Percentiles rank a stretch among this genome's conserved stretches.
These are phyloP conservation scores for Protodeltote pygarga DNA, from an alignment of 2,888 invertebrate species.

Conservation along the genomic window DNA sequence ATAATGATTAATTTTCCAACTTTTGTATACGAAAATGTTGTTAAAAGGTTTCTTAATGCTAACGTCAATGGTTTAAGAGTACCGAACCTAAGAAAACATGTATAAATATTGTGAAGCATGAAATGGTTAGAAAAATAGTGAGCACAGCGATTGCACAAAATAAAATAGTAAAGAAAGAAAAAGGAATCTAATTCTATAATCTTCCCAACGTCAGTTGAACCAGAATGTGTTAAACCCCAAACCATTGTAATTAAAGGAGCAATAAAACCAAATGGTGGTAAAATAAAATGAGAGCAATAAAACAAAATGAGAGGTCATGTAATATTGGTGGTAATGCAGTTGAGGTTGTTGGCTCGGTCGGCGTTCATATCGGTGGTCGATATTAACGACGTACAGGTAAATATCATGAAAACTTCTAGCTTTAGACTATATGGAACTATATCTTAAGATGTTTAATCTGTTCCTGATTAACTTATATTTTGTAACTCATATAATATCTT, in stretches of 20 bases:
- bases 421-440: background rate
- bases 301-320: constrained; percentile 37
- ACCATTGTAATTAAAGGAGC: background rate
- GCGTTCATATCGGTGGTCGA: constrained; percentile 22
- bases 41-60: too few species aligned
- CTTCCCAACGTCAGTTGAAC: constrained; percentile 1
- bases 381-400: constrained; percentile 32
- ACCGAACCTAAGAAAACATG: too few species aligned
- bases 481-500: too few species aligned
- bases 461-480: too few species aligned
- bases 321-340: constrained; percentile 29
- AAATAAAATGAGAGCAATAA: constrained; percentile 22
- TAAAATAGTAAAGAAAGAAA: too few species aligned
- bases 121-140: too few species aligned
- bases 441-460: too few species aligned
- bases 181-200: background rate
- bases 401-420: constrained; percentile 1
- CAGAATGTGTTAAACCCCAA: background rate
- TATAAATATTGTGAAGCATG: too few species aligned
- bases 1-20: too few species aligned
- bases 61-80: too few species aligned
- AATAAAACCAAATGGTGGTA: constrained; percentile 3
- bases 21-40: too few species aligned
- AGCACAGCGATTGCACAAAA: too few species aligned
- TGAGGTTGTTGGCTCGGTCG: constrained; percentile 12